Evolutionary conservation across 1,140 invertebrate genomes (phyloP), one percentile per base, ranked within the genome.

Genomic region (Gryon sp.): DNA sequence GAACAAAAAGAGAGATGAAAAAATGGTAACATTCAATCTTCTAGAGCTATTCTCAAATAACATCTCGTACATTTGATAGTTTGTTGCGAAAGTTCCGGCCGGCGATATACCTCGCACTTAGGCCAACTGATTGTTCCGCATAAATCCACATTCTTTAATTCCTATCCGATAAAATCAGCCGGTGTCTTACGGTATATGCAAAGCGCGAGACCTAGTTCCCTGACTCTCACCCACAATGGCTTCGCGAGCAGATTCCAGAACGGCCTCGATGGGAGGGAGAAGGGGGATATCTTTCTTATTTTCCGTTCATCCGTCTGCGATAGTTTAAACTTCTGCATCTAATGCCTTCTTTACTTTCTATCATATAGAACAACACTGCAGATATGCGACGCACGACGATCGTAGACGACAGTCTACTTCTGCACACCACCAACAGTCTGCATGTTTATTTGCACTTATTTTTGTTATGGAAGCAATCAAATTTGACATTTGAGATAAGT

Each of bases 231-330:
- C 74, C 80, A 81, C 80, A 77, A 81, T 70, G 55, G 57, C 59
- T 43, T 55, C 55, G 77, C 79, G 78, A 82, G 78, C 66, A 81
- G 75, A 81, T 82, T 82, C 77, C 77, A 81, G 80, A 82, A 72
- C 79, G 60, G 53, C 30, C 48, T 66, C 69, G 30, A 28, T 48
- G 43, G 26, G 24, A 36, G 41, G 57, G n/a, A 7, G 57, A 32
- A 19, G 24, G 32, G 41, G 57, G n/a, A 7, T 41, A 53, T 43
- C 52, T 66, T 73, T 68, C 62, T 34, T 63, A 68, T 72, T n/a
- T n/a, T 43, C 68, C 78, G 68, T 79, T 69, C 66, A 63, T 72
- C 43, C 65, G 62, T 79, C 73, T 65, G 34, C 45, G 59, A 72
- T 79, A 60, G 65, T 50, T 66, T 55, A 40, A 30, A 69, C 30